Evolutionary conservation across 2,888 invertebrate species (phyloP).

Genomic region (Plusia festucae): DNA sequence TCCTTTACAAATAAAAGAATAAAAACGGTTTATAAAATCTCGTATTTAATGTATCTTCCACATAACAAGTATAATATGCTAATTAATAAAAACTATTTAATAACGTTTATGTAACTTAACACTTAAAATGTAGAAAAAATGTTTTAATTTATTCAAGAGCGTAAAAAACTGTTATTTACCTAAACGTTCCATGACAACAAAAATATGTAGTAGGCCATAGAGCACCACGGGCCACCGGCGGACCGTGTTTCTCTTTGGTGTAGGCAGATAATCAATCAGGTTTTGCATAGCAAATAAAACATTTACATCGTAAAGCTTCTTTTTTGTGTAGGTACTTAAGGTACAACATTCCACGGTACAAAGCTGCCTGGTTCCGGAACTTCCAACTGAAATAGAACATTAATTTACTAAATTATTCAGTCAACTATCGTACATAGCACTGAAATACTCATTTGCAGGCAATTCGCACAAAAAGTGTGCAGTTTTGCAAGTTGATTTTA

Average conservation of each 20-base stretch:
- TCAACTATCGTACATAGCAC: no score
- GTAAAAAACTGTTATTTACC: no score
- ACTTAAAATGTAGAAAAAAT: no score
- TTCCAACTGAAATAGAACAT: slow-evolving; percentile 86
- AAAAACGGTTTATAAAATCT: not conserved
- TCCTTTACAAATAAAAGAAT: not conserved
- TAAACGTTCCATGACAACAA: no score
- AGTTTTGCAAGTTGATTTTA: no score
- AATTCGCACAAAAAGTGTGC: no score
- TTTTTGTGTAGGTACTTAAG: slow-evolving; percentile 72
- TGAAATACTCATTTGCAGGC: no score
- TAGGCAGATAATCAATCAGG: not conserved
- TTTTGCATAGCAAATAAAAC: slow-evolving; percentile 14
- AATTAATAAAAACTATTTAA: not conserved
- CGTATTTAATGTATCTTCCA: not conserved
- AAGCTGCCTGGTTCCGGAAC: slow-evolving; percentile 87
- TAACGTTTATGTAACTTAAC: not conserved
- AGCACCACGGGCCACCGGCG: no score
- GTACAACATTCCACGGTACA: slow-evolving; percentile 91
- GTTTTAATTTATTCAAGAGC: no score
- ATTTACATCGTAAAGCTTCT: not conserved
- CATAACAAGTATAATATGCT: not conserved
- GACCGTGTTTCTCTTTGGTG: no score
- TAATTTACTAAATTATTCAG: not conserved
- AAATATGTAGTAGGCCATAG: no score